A percentile compares a stretch with the other conserved stretches of the same genome.
phyloP scores from a whole-genome alignment of 2,797 vertebrate species.

The Spatula versicolor region DNA sequence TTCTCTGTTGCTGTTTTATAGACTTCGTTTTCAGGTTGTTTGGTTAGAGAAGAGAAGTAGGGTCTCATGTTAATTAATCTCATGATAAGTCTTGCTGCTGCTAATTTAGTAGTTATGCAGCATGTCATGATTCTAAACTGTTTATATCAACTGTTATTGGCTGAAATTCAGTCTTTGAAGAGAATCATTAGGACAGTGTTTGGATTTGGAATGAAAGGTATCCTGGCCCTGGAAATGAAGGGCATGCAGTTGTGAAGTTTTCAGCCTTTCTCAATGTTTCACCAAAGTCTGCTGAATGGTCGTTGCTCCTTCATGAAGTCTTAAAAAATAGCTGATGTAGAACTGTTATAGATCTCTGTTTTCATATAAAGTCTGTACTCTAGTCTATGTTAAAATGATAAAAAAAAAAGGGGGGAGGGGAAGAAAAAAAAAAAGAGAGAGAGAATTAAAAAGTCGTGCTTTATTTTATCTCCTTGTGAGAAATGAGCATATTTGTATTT shows the following conservation, averaged over 20 bases:
- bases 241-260: background rate
- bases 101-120: background rate
- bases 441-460: background rate
- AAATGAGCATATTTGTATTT: conserved; percentile 28
- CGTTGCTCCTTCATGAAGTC: background rate
- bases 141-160: background rate
- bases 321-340: background rate
- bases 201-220: background rate
- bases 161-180: background rate
- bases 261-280: background rate
- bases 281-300: background rate
- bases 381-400: background rate
- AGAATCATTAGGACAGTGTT: background rate
- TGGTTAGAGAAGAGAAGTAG: background rate
- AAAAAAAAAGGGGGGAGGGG: background rate
- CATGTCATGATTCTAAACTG: background rate
- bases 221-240: background rate
- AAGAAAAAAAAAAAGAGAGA: background rate
- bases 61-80: background rate
- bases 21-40: background rate
- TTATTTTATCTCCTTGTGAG: background rate
- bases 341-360: background rate
- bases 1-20: background rate
- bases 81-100: background rate
- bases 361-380: background rate